A percentile compares a stretch with the other conserved stretches of the same genome.
Conservation (phyloP, 2,888 invertebrate species). For the Clanis bilineata region DNA sequence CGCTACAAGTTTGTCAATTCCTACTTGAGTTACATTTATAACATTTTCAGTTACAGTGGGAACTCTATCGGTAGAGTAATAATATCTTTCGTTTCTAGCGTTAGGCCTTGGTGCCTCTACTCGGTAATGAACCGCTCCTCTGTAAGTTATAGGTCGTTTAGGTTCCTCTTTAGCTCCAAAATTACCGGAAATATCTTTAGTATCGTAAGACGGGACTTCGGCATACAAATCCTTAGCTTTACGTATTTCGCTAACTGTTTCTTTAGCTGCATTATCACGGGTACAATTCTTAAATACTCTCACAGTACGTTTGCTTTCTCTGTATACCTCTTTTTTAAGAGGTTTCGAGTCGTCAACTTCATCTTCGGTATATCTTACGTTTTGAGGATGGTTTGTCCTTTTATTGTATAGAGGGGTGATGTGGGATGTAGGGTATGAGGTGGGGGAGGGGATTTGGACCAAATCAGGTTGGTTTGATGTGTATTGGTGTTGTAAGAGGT, state of each 20-base stretch:
- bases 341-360: conserved; percentile 32
- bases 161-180: conserved; percentile 58
- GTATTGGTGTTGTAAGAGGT: conserved; percentile 57
- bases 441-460: not conserved
- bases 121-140: conserved; percentile 52
- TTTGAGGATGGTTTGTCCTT: conserved; percentile 37
- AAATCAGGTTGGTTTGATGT: conserved; percentile 30
- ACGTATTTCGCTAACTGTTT: conserved; percentile 40
- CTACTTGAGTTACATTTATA: conserved; percentile 46
- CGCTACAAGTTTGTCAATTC: conserved; percentile 77
- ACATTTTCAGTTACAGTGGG: conserved; percentile 34
- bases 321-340: conserved; percentile 48
- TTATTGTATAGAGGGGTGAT: conserved; percentile 44
- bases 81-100: conserved; percentile 60
- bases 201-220: conserved; percentile 45
- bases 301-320: conserved; percentile 45
- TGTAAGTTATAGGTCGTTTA: conserved; percentile 45
- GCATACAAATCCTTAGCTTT: conserved; percentile 47
- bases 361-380: conserved; percentile 22
- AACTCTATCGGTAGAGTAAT: conserved; percentile 48
- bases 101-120: conserved; percentile 54
- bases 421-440: not conserved
- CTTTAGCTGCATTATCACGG: conserved; percentile 38
- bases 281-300: conserved; percentile 71
- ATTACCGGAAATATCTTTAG: conserved; percentile 49